Conservation (phyloP, 2,888 invertebrate genomes). For the Folsomia candida region DNA sequence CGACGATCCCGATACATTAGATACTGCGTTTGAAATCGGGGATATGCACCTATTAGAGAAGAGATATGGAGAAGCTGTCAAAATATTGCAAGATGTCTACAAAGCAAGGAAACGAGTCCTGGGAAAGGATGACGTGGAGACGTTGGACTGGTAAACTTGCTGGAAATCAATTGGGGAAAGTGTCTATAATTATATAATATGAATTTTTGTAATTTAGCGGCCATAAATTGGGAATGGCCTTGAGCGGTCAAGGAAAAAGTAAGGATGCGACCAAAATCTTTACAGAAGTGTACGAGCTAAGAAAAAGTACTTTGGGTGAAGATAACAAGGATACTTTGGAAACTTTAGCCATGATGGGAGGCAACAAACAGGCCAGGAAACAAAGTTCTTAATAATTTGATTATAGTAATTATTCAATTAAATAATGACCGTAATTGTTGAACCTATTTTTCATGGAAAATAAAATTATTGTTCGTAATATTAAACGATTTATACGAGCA, state of each 20-base stretch:
- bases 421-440: no score
- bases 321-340: conserved; percentile 30
- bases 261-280: conserved; percentile 24
- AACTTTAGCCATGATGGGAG: neutral
- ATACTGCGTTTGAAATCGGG: conserved; percentile 20
- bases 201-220: conserved; percentile 13
- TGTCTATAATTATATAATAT: neutral
- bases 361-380: neutral
- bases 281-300: conserved; percentile 21
- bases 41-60: conserved; percentile 18
- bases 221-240: conserved; percentile 15
- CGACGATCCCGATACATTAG: conserved; percentile 31
- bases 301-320: conserved; percentile 23
- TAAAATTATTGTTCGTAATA: no score
- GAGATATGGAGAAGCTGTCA: conserved; percentile 23
- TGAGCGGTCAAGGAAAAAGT: conserved; percentile 16
- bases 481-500: no score
- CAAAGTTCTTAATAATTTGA: no score
- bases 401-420: no score
- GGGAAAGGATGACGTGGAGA: conserved; percentile 24
- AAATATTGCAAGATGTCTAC: conserved; percentile 19
- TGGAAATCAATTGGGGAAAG: neutral
- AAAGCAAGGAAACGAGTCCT: conserved; percentile 24
- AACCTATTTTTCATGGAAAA: no score
- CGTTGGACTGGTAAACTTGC: conserved; percentile 19